Evolutionary conservation across 2,113 vertebrate genomes (phyloP).

Genomic region (Myrmecophaga tridactyla): DNA sequence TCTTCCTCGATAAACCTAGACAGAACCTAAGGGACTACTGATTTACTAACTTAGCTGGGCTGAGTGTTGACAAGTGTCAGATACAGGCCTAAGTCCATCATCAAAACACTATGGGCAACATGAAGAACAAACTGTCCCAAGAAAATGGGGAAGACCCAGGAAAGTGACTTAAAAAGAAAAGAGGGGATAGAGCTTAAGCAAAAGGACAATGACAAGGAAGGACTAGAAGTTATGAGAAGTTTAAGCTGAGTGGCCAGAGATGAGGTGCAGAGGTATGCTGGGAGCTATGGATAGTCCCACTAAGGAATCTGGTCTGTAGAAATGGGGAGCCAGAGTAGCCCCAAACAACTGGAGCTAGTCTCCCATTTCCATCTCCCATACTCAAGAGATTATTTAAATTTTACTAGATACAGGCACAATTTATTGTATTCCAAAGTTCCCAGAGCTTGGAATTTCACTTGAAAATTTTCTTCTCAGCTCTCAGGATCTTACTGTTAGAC

Average conservation of each 20-base stretch:
- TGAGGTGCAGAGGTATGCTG: background rate
- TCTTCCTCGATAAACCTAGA: background rate
- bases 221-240: background rate
- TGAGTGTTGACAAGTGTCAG: background rate
- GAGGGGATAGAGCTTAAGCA: background rate
- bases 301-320: background rate
- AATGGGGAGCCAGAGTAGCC: background rate
- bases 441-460: background rate
- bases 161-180: background rate
- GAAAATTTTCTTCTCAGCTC: conserved; percentile 16
- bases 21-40: background rate
- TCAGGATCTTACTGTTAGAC: background rate
- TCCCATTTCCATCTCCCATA: background rate
- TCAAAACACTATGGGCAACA: background rate
- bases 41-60: background rate
- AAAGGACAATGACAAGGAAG: background rate
- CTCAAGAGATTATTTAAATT: background rate
- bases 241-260: background rate
- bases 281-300: background rate
- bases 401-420: background rate
- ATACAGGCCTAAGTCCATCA: background rate
- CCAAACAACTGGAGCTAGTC: background rate
- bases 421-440: background rate
- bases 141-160: background rate
- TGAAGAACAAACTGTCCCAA: conserved; percentile 11